phyloP scores from a whole-genome alignment of 2,888 invertebrate species.

The Leptinotarsa peninsularis region DNA sequence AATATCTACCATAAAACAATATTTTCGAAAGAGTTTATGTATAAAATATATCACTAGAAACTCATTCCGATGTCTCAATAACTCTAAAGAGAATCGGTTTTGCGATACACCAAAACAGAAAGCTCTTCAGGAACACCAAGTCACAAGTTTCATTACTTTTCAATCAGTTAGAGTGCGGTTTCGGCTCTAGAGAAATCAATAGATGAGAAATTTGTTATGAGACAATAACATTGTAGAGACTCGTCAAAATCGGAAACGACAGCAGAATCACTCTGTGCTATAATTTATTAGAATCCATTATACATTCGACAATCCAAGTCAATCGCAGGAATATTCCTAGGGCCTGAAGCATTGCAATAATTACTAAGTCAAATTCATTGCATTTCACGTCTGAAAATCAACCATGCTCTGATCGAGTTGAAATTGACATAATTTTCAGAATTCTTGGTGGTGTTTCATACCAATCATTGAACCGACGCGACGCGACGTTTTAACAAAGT shows the following conservation, averaged over 20 bases:
- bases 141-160: background rate
- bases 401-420: constrained; percentile 40
- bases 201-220: constrained; percentile 38
- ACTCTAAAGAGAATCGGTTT: too few relatives aligned
- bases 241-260: constrained; percentile 39
- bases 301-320: constrained; percentile 45
- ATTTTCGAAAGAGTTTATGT: too few relatives aligned
- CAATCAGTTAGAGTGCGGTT: background rate
- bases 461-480: too few relatives aligned
- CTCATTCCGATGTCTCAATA: too few relatives aligned
- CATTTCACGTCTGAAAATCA: constrained; percentile 5
- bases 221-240: constrained; percentile 38
- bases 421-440: constrained; percentile 44
- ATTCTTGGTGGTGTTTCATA: constrained; percentile 8
- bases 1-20: too few relatives aligned
- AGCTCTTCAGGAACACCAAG: background rate
- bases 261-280: constrained; percentile 49
- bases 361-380: constrained; percentile 39
- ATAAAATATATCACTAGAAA: too few relatives aligned
- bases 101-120: too few relatives aligned
- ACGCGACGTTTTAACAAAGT: too few relatives aligned
- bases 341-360: constrained; percentile 43
- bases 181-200: constrained; percentile 28
- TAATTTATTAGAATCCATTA: constrained; percentile 55
- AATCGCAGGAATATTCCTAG: constrained; percentile 47